Evolutionary conservation across 2,797 vertebrate species (phyloP), one percentile per base, ranked within the genome.

Genomic region (Anniella stebbinsi): DNA sequence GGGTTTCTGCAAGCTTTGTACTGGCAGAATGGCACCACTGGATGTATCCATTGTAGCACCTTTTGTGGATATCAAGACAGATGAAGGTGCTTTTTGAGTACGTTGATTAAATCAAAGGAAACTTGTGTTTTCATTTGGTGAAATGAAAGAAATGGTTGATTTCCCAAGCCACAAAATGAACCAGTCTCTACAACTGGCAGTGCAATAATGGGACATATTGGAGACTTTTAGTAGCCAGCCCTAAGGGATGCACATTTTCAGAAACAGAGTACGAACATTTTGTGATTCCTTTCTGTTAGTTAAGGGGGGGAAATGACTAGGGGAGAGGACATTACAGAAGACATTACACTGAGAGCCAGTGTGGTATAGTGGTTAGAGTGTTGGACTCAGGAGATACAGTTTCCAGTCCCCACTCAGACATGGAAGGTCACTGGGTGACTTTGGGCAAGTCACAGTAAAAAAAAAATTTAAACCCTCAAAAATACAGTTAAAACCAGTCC

Each of bases 11-110:
- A 63, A 63, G 60, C 4, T 23, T 63, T 63, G 60, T 3, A 63
- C 60, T 25, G 23, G 18, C 18, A 63, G 60, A 23, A 23, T 63
- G 60, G 23, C 21, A 63, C 15, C 18, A 63, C 21, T 25, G 60
- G 18, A 63, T 63, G 60, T 63, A 63, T 21, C 51, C 73, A 67
- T 60, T 7, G 17, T 18, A 9, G 60, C 41, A 63, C 25, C 23
- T 86, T 86, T 90, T 18, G 25, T 30, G 41, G 30, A 5, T 81
- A 45, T 84, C 41, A 84, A 89, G 36, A 57, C n/a, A 81, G 51
- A 70, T 45, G n/a, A 81, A 83, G 54, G 63, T 25, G 33, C 36
- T 75, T 45, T 41, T 69, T 48, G 70, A 60, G 51, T 41, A 13
- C 2, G 18, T 66, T 63, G 80, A 73, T 45, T 82, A 75, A 57